These are phyloP conservation scores for Poecilia latipinna DNA, from an alignment of 2,113 vertebrate species.

Conservation along the genomic window DNA sequence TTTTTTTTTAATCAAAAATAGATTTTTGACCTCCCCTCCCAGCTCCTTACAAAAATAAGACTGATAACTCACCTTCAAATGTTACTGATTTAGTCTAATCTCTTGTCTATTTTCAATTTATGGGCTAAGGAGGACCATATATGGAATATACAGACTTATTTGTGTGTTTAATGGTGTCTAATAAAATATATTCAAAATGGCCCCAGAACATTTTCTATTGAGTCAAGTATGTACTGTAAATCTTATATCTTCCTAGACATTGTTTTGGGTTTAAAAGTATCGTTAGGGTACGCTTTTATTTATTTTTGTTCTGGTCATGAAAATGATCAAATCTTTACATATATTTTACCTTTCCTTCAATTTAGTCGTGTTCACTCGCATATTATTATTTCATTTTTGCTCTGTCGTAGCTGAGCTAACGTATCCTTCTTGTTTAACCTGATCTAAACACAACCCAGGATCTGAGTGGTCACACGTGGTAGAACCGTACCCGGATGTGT, in stretches of 20 bases:
- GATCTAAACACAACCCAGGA: constrained; percentile 4
- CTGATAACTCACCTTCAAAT: too few species aligned
- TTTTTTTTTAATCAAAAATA: too few species aligned
- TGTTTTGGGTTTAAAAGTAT: not conserved
- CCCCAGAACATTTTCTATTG: not conserved
- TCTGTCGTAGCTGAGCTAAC: not conserved
- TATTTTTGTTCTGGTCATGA: not conserved
- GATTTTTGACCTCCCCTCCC: too few species aligned
- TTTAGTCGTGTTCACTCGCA: not conserved
- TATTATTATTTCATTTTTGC: not conserved
- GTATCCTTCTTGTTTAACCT: not conserved
- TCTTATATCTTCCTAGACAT: not conserved
- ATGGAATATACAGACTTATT: too few species aligned
- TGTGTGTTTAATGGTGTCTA: too few species aligned
- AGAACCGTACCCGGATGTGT: constrained; percentile 50
- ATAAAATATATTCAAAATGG: too few species aligned
- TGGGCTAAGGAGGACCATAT: too few species aligned
- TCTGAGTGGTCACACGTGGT: constrained; percentile 72
- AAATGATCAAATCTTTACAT: too few species aligned
- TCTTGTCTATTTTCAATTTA: too few species aligned
- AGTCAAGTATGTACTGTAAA: not conserved
- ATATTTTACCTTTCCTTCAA: too few species aligned
- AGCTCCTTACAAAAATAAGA: too few species aligned
- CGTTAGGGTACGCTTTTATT: not conserved
- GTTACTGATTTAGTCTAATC: too few species aligned